Percentiles rank a stretch among this genome's conserved stretches.
phyloP scores from a whole-genome alignment of 2,113 vertebrate genomes.

The Sebastes fasciatus region DNA sequence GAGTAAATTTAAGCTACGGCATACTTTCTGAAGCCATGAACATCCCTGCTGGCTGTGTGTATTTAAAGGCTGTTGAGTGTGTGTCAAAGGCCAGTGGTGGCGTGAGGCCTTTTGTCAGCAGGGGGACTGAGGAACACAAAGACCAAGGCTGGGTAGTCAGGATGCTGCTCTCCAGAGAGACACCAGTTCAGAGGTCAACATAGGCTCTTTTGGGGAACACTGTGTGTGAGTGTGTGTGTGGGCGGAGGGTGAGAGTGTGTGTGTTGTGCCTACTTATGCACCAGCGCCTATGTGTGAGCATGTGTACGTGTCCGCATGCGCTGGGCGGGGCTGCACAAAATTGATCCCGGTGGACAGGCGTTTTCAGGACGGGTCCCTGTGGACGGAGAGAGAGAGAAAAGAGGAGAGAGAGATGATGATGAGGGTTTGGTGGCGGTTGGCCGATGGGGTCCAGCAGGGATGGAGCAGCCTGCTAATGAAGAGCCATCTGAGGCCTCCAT shows the following conservation, averaged over 20 bases:
- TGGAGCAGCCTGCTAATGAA: conserved; percentile 83
- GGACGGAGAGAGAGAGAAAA: conserved; percentile 35
- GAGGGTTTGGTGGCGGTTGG: conserved; percentile 58
- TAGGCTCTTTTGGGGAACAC: conserved; percentile 43
- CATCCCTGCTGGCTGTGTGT: conserved; percentile 44
- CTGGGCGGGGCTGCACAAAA: conserved; percentile 51
- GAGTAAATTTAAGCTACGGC: not conserved
- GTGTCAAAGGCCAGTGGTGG: conserved; percentile 40
- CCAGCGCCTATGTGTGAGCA: conserved; percentile 49
- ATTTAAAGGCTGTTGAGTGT: conserved; percentile 24
- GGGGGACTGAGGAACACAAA: conserved; percentile 64
- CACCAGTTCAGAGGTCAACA: conserved; percentile 73
- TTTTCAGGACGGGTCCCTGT: conserved; percentile 69
- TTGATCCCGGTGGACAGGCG: conserved; percentile 66
- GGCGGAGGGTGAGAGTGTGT: conserved; percentile 8
- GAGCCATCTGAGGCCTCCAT: conserved; percentile 85
- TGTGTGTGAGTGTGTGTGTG: conserved; percentile 27
- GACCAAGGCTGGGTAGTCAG: conserved; percentile 46
- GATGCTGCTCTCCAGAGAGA: conserved; percentile 71
- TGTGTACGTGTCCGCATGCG: conserved; percentile 30
- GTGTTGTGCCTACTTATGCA: conserved; percentile 54
- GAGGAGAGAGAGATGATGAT: conserved; percentile 46
- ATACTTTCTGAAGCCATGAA: conserved; percentile 15
- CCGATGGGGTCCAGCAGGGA: conserved; percentile 72
- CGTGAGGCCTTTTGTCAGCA: conserved; percentile 63